phyloP scores from a whole-genome alignment of 2,888 invertebrate species.

The Maniola hyperantus region DNA sequence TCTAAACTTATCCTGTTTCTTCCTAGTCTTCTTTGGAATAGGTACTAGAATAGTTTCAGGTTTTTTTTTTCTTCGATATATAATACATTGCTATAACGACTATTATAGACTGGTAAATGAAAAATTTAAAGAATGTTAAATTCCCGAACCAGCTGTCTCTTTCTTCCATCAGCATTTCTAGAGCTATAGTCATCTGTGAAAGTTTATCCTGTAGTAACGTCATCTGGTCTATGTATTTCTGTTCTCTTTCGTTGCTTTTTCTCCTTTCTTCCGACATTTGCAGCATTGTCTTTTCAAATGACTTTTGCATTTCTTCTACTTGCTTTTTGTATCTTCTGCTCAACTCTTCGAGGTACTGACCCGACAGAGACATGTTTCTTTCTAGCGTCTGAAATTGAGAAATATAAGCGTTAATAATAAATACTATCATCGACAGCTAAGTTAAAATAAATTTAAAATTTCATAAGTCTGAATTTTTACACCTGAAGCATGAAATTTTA shows the following conservation, averaged over 20 bases:
- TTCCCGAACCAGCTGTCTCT: constrained; percentile 85
- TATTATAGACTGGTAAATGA: constrained; percentile 76
- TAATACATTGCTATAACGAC: constrained; percentile 77
- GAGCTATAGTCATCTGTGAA: constrained; percentile 81
- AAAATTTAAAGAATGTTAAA: constrained; percentile 81
- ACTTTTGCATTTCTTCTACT: constrained; percentile 96
- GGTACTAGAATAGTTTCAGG: constrained; percentile 57
- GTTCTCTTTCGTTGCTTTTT: constrained; percentile 88
- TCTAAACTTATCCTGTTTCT: constrained; percentile 72
- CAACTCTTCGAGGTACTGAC: constrained; percentile 97
- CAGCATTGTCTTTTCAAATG: constrained; percentile 89
- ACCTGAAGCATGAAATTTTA: too few relatives aligned
- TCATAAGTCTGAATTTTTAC: too few relatives aligned
- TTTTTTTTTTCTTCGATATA: constrained; percentile 71
- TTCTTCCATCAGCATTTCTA: constrained; percentile 84
- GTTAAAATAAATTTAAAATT: too few relatives aligned
- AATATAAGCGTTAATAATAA: background rate
- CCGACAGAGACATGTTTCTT: constrained; percentile 97
- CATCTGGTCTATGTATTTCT: constrained; percentile 90
- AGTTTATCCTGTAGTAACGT: constrained; percentile 85
- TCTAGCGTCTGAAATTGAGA: constrained; percentile 89
- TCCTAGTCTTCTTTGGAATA: constrained; percentile 61
- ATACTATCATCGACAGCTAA: too few relatives aligned
- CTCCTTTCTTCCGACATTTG: constrained; percentile 88
- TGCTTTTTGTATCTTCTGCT: constrained; percentile 97